Base-by-base conservation (phyloP, 2,888 invertebrate species). In the Aphrophora alni region DNA sequence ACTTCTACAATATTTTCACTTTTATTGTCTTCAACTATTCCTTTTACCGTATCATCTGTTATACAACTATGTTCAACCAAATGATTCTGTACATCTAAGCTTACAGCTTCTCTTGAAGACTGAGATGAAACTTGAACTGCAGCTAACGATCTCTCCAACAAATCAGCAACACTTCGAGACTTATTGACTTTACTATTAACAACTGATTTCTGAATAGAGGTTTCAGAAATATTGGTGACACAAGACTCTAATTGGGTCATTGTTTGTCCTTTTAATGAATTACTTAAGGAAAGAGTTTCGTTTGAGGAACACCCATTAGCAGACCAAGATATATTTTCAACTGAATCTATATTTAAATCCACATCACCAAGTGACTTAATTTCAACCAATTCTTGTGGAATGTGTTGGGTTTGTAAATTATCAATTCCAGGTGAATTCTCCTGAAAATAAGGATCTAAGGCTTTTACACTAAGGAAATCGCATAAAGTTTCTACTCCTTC, bases 381-480 rank as follows among this genome's bases (percentile, higher is more conserved):
- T 44, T 44, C 12, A 10, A 33, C 33, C 10, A 10, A 33, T 10
- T 44, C 44, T 44, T 44, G 44, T 21, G 21, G 14, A 7, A 12
- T n/a, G 21, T 59, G 33, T 33, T 8, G 8, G 33, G 33, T 33
- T n/a, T n/a, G n/a, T n/a, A n/a, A n/a, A n/a, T n/a, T n/a, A 33
- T 5, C 33, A 5, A 33, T 5, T 5, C 5, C 33, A 33, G n/a
- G 5, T 21, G 59, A 59, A n/a, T 59, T n/a, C 21, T 59, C 59
- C 21, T 59, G 59, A 21, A 59, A 27, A 25, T 79, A 79, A 14
- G 78, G 78, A 14, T 73, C 33, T 25, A 79, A 44, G 33, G 74
- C 44, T 68, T 79, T 74, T 33, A 51, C 17, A 79, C 68, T 68
- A 25, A 79, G 59, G 33, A 59, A 79, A 17, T 79, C 78, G 38